These are phyloP conservation scores for Cephus spinipes DNA, from an alignment of 2,888 invertebrate genomes.

Conservation along the genomic window DNA sequence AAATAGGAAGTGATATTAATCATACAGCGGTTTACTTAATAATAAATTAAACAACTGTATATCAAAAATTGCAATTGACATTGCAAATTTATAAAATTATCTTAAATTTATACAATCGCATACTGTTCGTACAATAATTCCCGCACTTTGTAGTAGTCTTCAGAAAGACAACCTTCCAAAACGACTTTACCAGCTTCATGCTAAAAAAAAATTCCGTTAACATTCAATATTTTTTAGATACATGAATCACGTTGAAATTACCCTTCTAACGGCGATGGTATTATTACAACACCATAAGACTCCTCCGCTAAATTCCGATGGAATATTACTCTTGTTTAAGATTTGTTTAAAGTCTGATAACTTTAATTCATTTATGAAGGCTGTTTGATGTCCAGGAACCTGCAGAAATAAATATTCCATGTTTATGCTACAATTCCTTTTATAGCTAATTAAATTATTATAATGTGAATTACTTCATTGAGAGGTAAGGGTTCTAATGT, in stretches of 20 bases:
- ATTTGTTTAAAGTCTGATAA: conserved; percentile 91
- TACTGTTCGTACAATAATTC: conserved; percentile 96
- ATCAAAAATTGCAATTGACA: not conserved
- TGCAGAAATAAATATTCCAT: conserved; percentile 35
- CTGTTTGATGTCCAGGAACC: conserved; percentile 81
- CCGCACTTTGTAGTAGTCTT: conserved; percentile 94
- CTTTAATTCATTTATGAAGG: conserved; percentile 93
- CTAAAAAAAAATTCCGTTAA: conserved; percentile 69
- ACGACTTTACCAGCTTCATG: conserved; percentile 93
- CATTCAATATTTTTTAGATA: not conserved
- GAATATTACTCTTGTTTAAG: conserved; percentile 79
- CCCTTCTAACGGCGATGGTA: conserved; percentile 88
- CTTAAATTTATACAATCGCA: conserved; percentile 83
- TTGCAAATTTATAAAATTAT: conserved; percentile 13
- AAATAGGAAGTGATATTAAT: not conserved
- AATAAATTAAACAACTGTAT: not conserved
- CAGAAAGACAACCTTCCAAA: conserved; percentile 92
- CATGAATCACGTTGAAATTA: conserved; percentile 57
- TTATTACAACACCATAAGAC: conserved; percentile 95
- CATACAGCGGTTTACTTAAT: not conserved
- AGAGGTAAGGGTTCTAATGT: conserved; percentile 76
- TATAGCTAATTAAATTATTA: not conserved
- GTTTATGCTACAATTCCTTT: not conserved
- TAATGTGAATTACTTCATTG: conserved; percentile 58
- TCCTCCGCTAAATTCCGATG: conserved; percentile 90